Base-by-base conservation (phyloP, 2,797 vertebrate genomes). In the Hippoglossus hippoglossus region DNA sequence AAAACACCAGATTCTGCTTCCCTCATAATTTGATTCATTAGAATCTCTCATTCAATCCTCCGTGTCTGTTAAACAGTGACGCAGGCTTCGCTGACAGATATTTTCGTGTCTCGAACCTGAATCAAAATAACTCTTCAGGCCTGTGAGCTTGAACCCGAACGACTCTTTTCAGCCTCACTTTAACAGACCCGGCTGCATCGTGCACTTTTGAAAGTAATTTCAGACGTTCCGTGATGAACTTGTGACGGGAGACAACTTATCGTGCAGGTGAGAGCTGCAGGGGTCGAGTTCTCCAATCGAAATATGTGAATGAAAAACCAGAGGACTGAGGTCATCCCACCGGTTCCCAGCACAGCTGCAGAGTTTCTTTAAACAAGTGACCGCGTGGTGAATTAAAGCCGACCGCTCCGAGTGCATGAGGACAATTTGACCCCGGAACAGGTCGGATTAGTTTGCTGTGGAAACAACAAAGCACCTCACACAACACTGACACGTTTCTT, bases 401-500 rank as follows among this genome's bases (percentile, higher is more conserved):
- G 63, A 57, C n/a, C 16, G 2, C 15, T 63, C 21, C 22, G 5
- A 8, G 3, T 1, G 26, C 7, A 1, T 13, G 41, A 22, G 54
- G 34, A 66, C 19, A 10, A 66, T 73, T 34, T 49, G n/a, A 34
- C 64, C 24, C 5, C 12, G 46, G 51, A 62, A 44, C 31, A 36
- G 59, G 55, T 49, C 16, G 18, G 47, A 63, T 57, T 58, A 39
- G 46, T 64, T 59, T 55, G 13, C 60, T 25, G 36, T 62, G 21
- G 52, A 65, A 26, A 21, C 34, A 15, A 25, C 50, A 36, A 5
- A 54, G 19, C 41, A 36, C 51, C 12, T 16, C 62, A 2, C 19
- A 58, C 16, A 53, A 21, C 58, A 16, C 59, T 6, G 61, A 59
- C 22, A 22, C 11, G 25, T 64, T 25, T 26, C 16, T 57, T 47